Conservation (phyloP, 2,113 vertebrate genomes). For the Oryzias curvinotus region DNA sequence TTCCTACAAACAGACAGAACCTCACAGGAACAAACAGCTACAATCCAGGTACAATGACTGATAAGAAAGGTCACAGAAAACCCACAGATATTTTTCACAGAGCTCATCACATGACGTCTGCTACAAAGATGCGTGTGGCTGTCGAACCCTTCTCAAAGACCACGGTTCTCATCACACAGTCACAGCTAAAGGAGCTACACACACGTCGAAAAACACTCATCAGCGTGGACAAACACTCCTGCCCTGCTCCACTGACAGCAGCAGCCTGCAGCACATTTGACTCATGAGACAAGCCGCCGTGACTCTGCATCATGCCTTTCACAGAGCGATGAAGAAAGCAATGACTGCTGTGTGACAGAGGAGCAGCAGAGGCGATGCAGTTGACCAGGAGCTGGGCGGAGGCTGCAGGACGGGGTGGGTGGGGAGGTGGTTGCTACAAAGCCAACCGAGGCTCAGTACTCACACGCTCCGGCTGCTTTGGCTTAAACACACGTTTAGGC, state of each 20-base stretch:
- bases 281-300: slow-evolving; percentile 47
- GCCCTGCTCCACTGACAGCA: slow-evolving; percentile 60
- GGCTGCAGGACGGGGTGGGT: slow-evolving; percentile 46
- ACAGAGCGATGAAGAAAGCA: slow-evolving; percentile 53
- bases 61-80: neutral
- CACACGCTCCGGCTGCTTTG: slow-evolving; percentile 79
- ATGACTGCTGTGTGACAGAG: slow-evolving; percentile 57
- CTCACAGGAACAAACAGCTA: slow-evolving; percentile 23
- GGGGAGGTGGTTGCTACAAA: slow-evolving; percentile 51
- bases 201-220: slow-evolving; percentile 22
- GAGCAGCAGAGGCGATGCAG: slow-evolving; percentile 50
- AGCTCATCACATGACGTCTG: neutral
- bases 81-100: neutral
- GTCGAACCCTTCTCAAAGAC: no score
- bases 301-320: slow-evolving; percentile 54
- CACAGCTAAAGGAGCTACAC: slow-evolving; percentile 24
- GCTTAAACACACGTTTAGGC: slow-evolving; percentile 75
- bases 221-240: slow-evolving; percentile 47
- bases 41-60: slow-evolving; percentile 1
- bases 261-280: slow-evolving; percentile 15
- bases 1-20: slow-evolving; percentile 24
- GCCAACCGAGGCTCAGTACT: slow-evolving; percentile 72
- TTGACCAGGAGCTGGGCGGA: slow-evolving; percentile 66
- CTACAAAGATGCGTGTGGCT: no score
- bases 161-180: neutral